Conservation (phyloP, 1,140 invertebrate species). For the Leptinotarsa texana region DNA sequence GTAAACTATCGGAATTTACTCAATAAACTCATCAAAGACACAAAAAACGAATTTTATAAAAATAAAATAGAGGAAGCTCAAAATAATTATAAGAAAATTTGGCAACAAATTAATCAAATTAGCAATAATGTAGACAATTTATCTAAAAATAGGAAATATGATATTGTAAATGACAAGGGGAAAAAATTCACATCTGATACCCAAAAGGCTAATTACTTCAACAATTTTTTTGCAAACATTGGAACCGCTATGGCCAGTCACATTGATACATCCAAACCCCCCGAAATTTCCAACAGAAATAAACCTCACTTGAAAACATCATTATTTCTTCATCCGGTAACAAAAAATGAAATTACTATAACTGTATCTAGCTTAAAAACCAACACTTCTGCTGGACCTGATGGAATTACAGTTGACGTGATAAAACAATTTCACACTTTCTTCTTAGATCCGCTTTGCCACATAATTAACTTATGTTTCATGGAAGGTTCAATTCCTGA, state of each 20-base stretch:
- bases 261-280: neutral
- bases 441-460: neutral
- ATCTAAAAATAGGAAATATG: too few relatives aligned
- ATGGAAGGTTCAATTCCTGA: neutral
- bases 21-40: too few relatives aligned
- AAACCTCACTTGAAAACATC: neutral
- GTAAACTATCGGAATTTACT: too few relatives aligned
- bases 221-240: constrained; percentile 8
- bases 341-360: neutral
- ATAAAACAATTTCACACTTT: constrained; percentile 11
- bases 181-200: constrained; percentile 6
- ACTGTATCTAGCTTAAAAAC: constrained; percentile 1
- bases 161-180: too few relatives aligned
- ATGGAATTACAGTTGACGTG: neutral
- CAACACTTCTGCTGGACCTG: neutral
- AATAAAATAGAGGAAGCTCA: too few relatives aligned
- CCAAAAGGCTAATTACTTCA: constrained; percentile 6
- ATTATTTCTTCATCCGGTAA: neutral
- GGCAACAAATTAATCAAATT: too few relatives aligned
- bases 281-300: neutral
- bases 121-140: too few relatives aligned
- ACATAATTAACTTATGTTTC: constrained; percentile 1
- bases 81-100: too few relatives aligned
- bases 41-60: too few relatives aligned
- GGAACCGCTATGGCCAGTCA: neutral